Percentiles rank a stretch among this genome's conserved stretches.
phyloP scores from a whole-genome alignment of 2,797 vertebrate species.

The Labeo calbasu region DNA sequence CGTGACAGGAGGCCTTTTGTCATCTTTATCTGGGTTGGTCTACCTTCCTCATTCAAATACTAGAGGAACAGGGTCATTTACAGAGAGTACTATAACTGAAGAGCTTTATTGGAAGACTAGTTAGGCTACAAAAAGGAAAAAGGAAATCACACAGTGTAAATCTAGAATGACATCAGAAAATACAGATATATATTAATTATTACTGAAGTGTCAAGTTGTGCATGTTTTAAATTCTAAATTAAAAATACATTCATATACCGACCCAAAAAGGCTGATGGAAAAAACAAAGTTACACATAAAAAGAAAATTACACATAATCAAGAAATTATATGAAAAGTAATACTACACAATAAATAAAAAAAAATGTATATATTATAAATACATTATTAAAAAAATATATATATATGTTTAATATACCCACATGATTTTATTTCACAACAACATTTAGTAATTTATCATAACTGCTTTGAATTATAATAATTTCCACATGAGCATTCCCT shows the following conservation, averaged over 20 bases:
- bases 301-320: not conserved
- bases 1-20: constrained; percentile 45
- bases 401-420: not conserved
- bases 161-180: no score
- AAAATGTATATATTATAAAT: not conserved
- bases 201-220: no score
- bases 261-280: not conserved
- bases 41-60: constrained; percentile 20
- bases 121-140: not conserved
- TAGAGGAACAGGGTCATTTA: constrained; percentile 3
- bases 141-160: not conserved
- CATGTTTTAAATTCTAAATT: no score
- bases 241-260: no score
- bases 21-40: constrained; percentile 24
- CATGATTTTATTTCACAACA: not conserved
- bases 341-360: not conserved
- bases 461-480: not conserved
- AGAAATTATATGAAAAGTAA: not conserved
- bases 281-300: no score
- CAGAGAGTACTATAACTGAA: not conserved
- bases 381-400: not conserved
- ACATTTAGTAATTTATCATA: not conserved
- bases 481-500: not conserved
- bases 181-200: no score
- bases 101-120: not conserved